Base-by-base conservation (phyloP, 2,888 invertebrate genomes). In the Thera britannica region DNA sequence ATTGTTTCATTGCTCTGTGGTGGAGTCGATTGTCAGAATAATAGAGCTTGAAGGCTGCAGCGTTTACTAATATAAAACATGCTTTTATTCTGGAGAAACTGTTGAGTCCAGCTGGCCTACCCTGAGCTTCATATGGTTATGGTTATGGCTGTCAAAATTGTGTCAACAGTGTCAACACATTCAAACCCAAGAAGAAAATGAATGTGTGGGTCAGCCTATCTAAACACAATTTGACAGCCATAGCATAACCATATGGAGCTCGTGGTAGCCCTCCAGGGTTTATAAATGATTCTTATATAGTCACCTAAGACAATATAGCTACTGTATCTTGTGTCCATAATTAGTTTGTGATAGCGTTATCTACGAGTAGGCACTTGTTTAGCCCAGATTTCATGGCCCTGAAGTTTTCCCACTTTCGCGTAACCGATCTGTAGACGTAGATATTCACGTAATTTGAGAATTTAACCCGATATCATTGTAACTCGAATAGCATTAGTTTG, bases 391-490 rank as follows among this genome's bases (percentile, higher is more conserved):
- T 38, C 7, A 58, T 62, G 52, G 48, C 57, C 58, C 51, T 66
- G 62, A 68, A 67, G 60, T 60, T 70, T 61, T 62, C 46, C 58
- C 49, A 68, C 60, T 65, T 70, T 62, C 62, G 44, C 35, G 70
- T 58, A 67, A 70, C 48, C 58, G 62, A 70, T 70, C 23, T 59
- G 36, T 12, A 59, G 58, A 55, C 58, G 36, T 12, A 62, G 57
- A 55, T 67, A 52, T 64, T 60, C 62, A 58, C 58, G 71, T 71
- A 64, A 68, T 67, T 66, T 58, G 63, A 69, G 58, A 60, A 59
- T 60, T 62, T 57, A 61, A 72, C 49, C 46, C 62, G 69, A 70
- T 72, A 65, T 58, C 59, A 46, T 12, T 69, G 72, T 72, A 70
- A 70, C 64, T 68, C 62, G 68, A 70, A 64, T 68, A 72, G 58